Base-by-base conservation (phyloP, 2,888 invertebrate species). In the Lasioglossum malachurum region DNA sequence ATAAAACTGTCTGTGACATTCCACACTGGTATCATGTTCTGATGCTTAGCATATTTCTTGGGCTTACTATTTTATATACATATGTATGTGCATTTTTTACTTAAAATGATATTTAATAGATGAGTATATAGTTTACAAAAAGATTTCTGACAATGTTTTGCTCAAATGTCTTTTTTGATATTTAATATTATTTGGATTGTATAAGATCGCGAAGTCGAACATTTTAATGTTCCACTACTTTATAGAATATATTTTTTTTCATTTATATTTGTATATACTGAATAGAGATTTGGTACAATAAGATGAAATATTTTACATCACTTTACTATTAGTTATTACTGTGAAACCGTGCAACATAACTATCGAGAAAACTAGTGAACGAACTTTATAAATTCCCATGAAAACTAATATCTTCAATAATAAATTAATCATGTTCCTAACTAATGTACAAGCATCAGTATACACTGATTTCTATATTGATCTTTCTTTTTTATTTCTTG, bases 31-130 rank as follows among this genome's bases (percentile, higher is more conserved):
- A 87, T 85, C 46, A 44, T 80, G 44, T 76, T 69, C 19, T 69
- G 71, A 75, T 76, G 78, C 80, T 81, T 81, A 44, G 69, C 57
- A 88, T 83, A 86, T 84, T 89, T 86, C 38, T 85, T 82, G 83
- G 81, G 83, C 87, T 88, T 85, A 86, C 85, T 83, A 90, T 90
- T 92, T 91, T 91, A 79, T 91, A 92, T 84, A 91, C 87, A 60
- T 79, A 77, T 80, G 78, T 78, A 81, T 80, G 82, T 87, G 89
- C 87, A 90, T 90, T 86, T 90, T 86, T 91, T 91, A 89, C 89
- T 90, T 90, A 84, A 91, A 84, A 84, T 87, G 84, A 84, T 84
- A 78, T 79, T 77, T 87, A 81, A 82, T 82, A 86, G 84, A 79
- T 72, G 80, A 84, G 73, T 12, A n/a, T 60, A 82, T 60, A 82